phyloP scores from a whole-genome alignment of 2,797 vertebrate genomes.

The Micropoecilia bifurca region DNA sequence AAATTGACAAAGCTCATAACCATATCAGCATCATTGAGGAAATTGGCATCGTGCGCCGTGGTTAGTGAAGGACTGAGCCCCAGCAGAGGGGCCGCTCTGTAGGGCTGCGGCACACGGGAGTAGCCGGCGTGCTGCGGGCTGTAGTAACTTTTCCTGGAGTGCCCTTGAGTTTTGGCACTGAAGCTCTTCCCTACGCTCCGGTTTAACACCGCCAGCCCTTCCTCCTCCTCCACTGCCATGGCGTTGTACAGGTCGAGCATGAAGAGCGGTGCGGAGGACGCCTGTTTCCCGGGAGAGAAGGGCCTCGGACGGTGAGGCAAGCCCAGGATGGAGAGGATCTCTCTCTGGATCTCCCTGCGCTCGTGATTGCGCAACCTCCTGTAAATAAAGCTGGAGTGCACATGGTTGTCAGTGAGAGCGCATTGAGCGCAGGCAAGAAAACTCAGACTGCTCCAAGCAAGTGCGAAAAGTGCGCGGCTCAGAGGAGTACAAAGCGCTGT shows the following conservation, averaged over 20 bases:
- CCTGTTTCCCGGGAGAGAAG: constrained; percentile 96
- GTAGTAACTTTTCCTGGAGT: constrained; percentile 85
- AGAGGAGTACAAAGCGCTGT: constrained; percentile 76
- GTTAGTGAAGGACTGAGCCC: constrained; percentile 91
- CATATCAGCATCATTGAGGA: constrained; percentile 99
- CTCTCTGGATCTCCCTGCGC: constrained; percentile 97
- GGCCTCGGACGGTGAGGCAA: constrained; percentile 97
- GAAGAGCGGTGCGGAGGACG: constrained; percentile 96
- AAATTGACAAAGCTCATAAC: constrained; percentile 99
- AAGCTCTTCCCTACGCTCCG: constrained; percentile 83
- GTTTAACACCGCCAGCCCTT: constrained; percentile 79
- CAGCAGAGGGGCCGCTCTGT: constrained; percentile 85
- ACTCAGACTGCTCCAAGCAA: constrained; percentile 91
- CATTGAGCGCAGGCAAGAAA: constrained; percentile 88
- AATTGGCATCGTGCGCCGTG: constrained; percentile 92
- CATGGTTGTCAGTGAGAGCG: constrained; percentile 94
- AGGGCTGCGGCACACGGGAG: constrained; percentile 87
- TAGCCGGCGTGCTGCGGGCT: constrained; percentile 86
- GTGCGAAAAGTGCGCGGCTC: constrained; percentile 84
- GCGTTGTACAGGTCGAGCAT: constrained; percentile 99
- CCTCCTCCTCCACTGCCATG: constrained; percentile 94
- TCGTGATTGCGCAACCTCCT: constrained; percentile 97
- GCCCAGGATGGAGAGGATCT: constrained; percentile 99
- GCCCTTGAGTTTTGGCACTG: constrained; percentile 82
- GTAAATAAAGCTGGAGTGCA: constrained; percentile 99